Evolutionary conservation across 2,113 vertebrate genomes (phyloP), one percentile per base, ranked within the genome.

Genomic region (Notarius quadriscutis): DNA sequence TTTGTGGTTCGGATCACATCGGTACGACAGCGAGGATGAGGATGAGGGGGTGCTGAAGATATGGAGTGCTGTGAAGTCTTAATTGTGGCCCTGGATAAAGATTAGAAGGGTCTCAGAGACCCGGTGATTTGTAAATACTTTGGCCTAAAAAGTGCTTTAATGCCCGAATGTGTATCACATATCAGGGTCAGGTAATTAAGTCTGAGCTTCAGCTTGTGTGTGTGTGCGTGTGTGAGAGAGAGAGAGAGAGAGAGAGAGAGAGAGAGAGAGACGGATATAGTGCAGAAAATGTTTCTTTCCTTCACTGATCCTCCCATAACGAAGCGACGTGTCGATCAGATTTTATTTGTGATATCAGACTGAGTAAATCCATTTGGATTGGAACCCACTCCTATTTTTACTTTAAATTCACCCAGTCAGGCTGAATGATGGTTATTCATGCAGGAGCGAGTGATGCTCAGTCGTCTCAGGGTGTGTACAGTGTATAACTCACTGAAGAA

Each of bases 51-150:
- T 92, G 89, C 92, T 78, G 25, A 34, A 30, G 94, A 93, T 95
- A 93, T 94, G 3, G 93, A 92, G 91, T 88, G 91, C 94, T 95
- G 94, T 95, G 95, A 95, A 94, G 94, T 96, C 94, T 95, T 96
- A 96, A 96, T 95, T 96, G 95, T 94, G 93, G 93, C 94, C 94
- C 94, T 93, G 93, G 94, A 95, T 96, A 95, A 96, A 94, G 94
- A 94, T 94, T 95, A 96, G 94, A 94, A 91, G 90, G 92, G 88
- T 86, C 93, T 92, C 87, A 87, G 93, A 94, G 94, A 95, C 94
- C 93, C 93, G 93, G 93, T 91, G 93, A 94, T 95, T 95, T 95
- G 94, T 93, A 95, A 94, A 95, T 94, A 95, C 93, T 93, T 94
- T 92, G 89, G 92, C 60, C 86, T 91, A 53, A 87, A 91, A 87